Evolutionary conservation across 1,140 invertebrate genomes (phyloP).

Genomic region (Copidosoma floridanum): DNA sequence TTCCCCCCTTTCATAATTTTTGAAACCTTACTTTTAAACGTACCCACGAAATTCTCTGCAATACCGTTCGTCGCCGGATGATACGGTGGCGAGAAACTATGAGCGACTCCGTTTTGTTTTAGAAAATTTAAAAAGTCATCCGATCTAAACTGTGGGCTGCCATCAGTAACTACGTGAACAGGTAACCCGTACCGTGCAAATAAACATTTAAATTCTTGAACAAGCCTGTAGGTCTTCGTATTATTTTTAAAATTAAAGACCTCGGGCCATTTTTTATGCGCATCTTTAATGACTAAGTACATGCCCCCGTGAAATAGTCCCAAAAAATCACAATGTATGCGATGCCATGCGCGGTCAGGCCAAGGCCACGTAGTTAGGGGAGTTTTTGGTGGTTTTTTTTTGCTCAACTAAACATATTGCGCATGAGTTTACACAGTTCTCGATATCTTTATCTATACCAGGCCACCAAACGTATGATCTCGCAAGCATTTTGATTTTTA

Average conservation of each 20-base stretch:
- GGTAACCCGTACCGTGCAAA: conserved; percentile 30
- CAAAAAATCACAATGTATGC: conserved; percentile 44
- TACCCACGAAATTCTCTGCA: conserved; percentile 41
- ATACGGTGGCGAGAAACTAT: no score
- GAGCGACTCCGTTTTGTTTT: conserved; percentile 33
- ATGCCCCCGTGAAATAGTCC: conserved; percentile 30
- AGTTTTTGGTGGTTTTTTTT: not conserved
- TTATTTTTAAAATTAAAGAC: not conserved
- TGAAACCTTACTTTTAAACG: conserved; percentile 41
- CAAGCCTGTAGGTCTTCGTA: conserved; percentile 15
- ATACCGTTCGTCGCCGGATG: conserved; percentile 44
- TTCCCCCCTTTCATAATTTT: conserved; percentile 16
- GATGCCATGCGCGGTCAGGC: conserved; percentile 46
- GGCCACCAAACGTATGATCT: conserved; percentile 52
- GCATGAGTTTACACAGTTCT: conserved; percentile 29
- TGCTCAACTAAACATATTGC: conserved; percentile 32
- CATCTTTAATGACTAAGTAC: conserved; percentile 37
- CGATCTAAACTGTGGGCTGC: conserved; percentile 32
- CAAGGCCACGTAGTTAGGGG: conserved; percentile 37
- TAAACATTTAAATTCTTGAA: conserved; percentile 16
- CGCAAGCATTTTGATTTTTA: conserved; percentile 49
- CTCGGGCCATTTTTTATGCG: conserved; percentile 38
- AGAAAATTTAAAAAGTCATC: conserved; percentile 33
- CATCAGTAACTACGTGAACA: conserved; percentile 30
- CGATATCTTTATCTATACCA: conserved; percentile 48